Evolutionary conservation across 64 coral and sea anemone species (phyloP), one percentile per base, ranked within the genome.

Genomic region (Stichodactyla mertensii): DNA sequence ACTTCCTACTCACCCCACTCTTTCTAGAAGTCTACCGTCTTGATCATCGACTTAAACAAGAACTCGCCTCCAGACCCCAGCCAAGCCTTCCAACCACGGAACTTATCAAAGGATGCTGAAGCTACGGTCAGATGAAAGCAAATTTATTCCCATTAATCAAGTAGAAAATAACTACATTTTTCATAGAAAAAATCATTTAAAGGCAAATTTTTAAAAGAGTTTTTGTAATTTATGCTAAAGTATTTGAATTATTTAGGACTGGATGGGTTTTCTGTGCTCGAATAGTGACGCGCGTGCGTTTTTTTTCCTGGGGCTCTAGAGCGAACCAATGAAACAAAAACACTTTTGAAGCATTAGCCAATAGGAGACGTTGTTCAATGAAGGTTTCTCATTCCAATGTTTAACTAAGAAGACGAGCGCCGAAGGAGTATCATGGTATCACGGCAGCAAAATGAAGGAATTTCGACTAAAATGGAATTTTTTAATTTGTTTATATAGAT

Each of bases 1-100:
- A 74, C 69, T 74, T 74, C 69, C 69, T 74, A 74, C 69, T 74
- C 24, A 26, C 24, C 14, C 22, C 26, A 20, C 6, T 31, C 69
- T 74, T 74, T 74, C 69, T 9, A 58, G 24, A 31, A 74, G 69
- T 74, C n/a, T n/a, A n/a, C n/a, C n/a, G n/a, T n/a, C 69, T 74
- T 74, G 69, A 23, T 74, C 69, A n/a, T 31, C 69, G 69, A 74
- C 69, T 20, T 69, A n/a, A 74, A 74, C 69, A 26, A 36, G 24
- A 45, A 74, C 69, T 74, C 22, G 69, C n/a, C 26, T 4, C 69
- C 69, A 74, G 69, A 31, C n/a, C n/a, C 69, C 22, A 31, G 11
- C 10, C 69, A 26, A 31, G 24, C 69, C 69, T 14, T 71, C 22
- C 8, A 16, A 74, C 69, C 10, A 31, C 69, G 69, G 69, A 74